phyloP scores from a whole-genome alignment of 2,797 vertebrate species.

The Acanthurus leucopareius region DNA sequence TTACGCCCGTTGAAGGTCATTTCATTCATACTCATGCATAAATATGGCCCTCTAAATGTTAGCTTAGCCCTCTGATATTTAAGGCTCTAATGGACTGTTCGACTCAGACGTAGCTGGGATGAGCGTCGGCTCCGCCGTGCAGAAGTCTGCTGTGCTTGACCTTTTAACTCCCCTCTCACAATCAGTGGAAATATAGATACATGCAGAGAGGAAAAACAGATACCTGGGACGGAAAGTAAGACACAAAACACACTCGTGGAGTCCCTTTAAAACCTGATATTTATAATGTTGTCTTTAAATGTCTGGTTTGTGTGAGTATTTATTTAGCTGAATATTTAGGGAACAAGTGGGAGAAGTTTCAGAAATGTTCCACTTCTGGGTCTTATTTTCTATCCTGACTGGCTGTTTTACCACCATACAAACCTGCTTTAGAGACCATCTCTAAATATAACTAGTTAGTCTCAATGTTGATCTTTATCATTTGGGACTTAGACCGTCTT shows the following conservation, averaged over 20 bases:
- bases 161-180: slow-evolving; percentile 42
- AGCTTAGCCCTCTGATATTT: slow-evolving; percentile 55
- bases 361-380: not conserved
- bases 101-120: slow-evolving; percentile 27
- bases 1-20: slow-evolving; percentile 58
- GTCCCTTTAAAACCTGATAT: not conserved
- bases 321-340: not conserved
- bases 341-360: not conserved
- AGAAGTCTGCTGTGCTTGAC: slow-evolving; percentile 51
- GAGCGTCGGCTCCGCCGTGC: slow-evolving; percentile 16
- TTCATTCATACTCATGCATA: slow-evolving; percentile 61
- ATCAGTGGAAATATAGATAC: slow-evolving; percentile 33
- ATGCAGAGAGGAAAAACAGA: slow-evolving; percentile 7
- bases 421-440: not conserved
- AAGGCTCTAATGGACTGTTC: slow-evolving; percentile 47
- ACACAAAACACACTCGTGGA: not conserved
- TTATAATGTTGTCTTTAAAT: not conserved
- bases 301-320: not conserved
- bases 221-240: not conserved
- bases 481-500: not conserved
- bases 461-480: not conserved
- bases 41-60: slow-evolving; percentile 51
- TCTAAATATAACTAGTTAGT: not conserved
- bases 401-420: not conserved
- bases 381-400: not conserved